Evolutionary conservation across 2,797 vertebrate species (phyloP).

Genomic region (Eidolon dupreanum): DNA sequence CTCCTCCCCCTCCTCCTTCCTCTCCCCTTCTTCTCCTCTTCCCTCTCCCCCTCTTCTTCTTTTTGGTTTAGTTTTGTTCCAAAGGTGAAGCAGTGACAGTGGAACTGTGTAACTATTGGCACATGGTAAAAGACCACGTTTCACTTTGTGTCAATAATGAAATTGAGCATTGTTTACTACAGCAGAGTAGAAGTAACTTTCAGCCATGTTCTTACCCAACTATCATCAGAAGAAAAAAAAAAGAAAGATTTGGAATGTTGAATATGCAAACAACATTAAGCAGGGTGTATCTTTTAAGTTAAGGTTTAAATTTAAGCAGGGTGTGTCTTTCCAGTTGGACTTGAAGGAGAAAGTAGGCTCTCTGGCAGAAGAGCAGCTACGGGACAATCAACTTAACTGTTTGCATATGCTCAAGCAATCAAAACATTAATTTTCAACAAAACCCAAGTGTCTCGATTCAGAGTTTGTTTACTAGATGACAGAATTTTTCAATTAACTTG

Average conservation of each 20-base stretch:
- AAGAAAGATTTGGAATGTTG: conserved; percentile 63
- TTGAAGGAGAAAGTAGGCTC: conserved; percentile 56
- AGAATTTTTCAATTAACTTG: neutral
- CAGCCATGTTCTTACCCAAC: conserved; percentile 53
- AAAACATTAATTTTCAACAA: neutral
- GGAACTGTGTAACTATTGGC: conserved; percentile 68
- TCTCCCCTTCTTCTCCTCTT: neutral
- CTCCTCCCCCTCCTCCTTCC: rapidly evolving
- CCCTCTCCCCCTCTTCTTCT: neutral
- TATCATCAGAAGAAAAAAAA: conserved; percentile 38
- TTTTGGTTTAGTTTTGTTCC: neutral
- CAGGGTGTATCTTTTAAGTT: neutral
- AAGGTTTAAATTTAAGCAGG: conserved; percentile 12
- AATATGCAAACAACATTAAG: conserved; percentile 60
- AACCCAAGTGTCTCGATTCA: neutral
- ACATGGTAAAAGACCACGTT: conserved; percentile 61
- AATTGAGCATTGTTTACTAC: conserved; percentile 41
- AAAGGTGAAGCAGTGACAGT: conserved; percentile 48
- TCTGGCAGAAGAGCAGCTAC: neutral
- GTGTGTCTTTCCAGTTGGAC: conserved; percentile 36
- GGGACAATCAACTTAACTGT: neutral
- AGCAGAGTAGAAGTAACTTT: conserved; percentile 46
- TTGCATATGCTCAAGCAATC: conserved; percentile 43
- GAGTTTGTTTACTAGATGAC: neutral
- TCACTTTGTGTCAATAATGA: conserved; percentile 54